Evolutionary conservation across 1,140 invertebrate genomes (phyloP).

Genomic region (Drosophila guanche): DNA sequence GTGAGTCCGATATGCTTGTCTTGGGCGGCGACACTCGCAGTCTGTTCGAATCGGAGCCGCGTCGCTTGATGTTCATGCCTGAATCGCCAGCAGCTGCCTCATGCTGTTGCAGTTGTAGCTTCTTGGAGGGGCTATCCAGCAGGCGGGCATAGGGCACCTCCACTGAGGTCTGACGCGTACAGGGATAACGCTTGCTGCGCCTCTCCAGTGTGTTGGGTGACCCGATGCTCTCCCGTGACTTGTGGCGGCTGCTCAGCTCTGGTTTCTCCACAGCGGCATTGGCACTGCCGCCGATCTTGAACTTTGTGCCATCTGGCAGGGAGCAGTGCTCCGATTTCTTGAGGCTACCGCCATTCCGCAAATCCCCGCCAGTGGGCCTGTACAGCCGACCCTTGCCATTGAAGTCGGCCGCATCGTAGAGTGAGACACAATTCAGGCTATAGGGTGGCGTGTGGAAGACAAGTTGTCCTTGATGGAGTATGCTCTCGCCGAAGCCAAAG

Average conservation of each 20-base stretch:
- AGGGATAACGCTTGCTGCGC: slow-evolving; percentile 74
- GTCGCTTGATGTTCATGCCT: slow-evolving; percentile 46
- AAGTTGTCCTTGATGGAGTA: slow-evolving; percentile 93
- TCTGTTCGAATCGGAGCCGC: slow-evolving; percentile 90
- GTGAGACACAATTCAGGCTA: slow-evolving; percentile 90
- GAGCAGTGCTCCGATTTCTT: slow-evolving; percentile 72
- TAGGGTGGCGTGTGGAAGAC: slow-evolving; percentile 96
- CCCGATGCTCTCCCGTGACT: slow-evolving; percentile 75
- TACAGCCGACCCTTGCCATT: slow-evolving; percentile 78
- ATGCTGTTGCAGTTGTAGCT: slow-evolving; percentile 63
- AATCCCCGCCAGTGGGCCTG: slow-evolving; percentile 54
- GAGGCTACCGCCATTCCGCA: slow-evolving; percentile 69
- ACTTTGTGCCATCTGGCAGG: slow-evolving; percentile 64
- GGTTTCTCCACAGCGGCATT: slow-evolving; percentile 59
- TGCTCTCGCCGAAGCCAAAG: slow-evolving; percentile 95
- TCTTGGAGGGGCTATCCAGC: slow-evolving; percentile 86
- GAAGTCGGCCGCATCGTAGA: slow-evolving; percentile 87
- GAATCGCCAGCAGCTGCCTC: slow-evolving; percentile 82
- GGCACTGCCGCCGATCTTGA: slow-evolving; percentile 68
- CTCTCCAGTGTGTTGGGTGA: slow-evolving; percentile 79
- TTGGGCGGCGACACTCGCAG: slow-evolving; percentile 82
- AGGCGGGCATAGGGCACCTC: slow-evolving; percentile 92
- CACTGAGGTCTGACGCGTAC: slow-evolving; percentile 81
- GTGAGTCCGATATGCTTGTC: slow-evolving; percentile 92
- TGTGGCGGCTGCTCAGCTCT: slow-evolving; percentile 64